Evolutionary conservation across 2,888 invertebrate species (phyloP).

Genomic region (Sepioteuthis lessoniana): DNA sequence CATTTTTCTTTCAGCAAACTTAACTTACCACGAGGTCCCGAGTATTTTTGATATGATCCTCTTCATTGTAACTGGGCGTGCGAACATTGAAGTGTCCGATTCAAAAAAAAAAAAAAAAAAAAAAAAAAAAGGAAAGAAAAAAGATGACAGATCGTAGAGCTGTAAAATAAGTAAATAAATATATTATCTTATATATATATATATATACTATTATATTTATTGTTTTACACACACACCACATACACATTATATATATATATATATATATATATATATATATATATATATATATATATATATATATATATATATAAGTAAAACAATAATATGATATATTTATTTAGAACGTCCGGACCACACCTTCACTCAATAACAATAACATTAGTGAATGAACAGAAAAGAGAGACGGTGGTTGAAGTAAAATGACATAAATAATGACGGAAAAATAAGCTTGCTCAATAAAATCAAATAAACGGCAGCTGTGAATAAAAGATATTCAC

Average conservation of each 20-base stretch:
- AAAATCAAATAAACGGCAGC: not conserved
- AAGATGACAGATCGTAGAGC: too few relatives aligned
- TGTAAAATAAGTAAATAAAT: not conserved
- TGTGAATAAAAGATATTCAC: not conserved
- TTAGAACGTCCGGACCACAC: not conserved
- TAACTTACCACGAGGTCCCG: too few relatives aligned
- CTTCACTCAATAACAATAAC: not conserved
- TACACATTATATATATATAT: not conserved
- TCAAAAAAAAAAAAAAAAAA: too few relatives aligned
- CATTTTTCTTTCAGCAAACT: too few relatives aligned
- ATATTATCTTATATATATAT: not conserved
- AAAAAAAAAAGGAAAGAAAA: too few relatives aligned
- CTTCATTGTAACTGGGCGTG: too few relatives aligned
- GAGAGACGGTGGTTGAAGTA: not conserved
- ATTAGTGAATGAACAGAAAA: not conserved
- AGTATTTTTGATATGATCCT: too few relatives aligned
- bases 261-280: conserved; percentile 37
- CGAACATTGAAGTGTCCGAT: too few relatives aligned
- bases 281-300: conserved; percentile 39
- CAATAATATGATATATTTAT: not conserved
- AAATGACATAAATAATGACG: not conserved
- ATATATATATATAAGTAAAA: not conserved
- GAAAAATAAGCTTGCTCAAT: not conserved
- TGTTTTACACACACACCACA: not conserved
- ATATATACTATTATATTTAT: not conserved